Percentiles rank a stretch among this genome's conserved stretches.
Evolutionary conservation across 2,113 vertebrate species (phyloP).

Genomic region (Myotis davidii): DNA sequence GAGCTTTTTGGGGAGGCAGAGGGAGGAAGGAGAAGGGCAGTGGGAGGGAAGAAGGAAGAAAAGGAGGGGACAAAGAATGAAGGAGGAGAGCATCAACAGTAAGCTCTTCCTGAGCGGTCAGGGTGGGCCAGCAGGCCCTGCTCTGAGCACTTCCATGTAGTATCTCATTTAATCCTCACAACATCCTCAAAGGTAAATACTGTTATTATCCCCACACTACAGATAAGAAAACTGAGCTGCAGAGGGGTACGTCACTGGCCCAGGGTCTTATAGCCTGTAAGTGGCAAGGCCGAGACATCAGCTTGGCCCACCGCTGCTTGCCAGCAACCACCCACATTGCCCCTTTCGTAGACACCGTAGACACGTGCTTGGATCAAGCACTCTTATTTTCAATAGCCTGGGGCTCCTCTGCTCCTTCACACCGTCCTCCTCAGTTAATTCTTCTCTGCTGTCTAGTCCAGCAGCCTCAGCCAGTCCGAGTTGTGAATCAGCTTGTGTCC

Average conservation of each 20-base stretch:
- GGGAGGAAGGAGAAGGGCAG: background rate
- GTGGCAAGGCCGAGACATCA: background rate
- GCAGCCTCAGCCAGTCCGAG: background rate
- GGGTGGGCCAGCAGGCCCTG: background rate
- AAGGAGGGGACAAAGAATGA: background rate
- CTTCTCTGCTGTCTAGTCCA: background rate
- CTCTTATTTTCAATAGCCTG: background rate
- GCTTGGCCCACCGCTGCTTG: background rate
- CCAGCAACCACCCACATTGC: background rate
- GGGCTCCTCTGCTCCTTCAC: background rate
- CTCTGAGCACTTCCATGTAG: fast-evolving
- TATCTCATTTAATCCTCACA: background rate
- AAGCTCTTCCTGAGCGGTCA: background rate
- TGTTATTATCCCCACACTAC: background rate
- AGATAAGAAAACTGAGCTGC: background rate
- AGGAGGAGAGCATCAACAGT: fast-evolving
- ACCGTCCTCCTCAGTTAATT: background rate
- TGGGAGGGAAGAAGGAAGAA: background rate
- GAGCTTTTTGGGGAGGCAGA: background rate
- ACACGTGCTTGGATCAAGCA: background rate
- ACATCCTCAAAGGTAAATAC: too few species aligned
- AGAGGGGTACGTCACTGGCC: background rate
- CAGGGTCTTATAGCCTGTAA: background rate
- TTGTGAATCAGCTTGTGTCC: background rate
- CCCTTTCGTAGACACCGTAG: background rate